Base-by-base conservation (phyloP, 2,888 invertebrate genomes). In the Antheraea assamensis region DNA sequence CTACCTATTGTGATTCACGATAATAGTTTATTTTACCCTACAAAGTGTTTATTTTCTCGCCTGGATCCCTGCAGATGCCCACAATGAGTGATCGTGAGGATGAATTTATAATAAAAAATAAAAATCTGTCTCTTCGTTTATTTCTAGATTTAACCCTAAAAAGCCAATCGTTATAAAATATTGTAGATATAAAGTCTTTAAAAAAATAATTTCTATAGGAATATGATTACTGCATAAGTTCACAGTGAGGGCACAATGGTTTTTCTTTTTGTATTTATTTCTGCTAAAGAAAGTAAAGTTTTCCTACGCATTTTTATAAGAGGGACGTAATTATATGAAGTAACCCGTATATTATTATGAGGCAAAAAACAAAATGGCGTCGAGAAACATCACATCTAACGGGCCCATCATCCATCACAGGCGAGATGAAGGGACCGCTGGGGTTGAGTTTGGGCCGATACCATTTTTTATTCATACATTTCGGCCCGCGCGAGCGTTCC, bases 381-480 rank as follows among this genome's bases (percentile, higher is more conserved):
- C 77, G 71, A 71, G 61, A 58, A 73, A 74, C 66, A 61, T 73
- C 71, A 15, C 76, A 78, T 77, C 78, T 75, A 74, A 71, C 71
- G 68, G 71, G n/a, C 76, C 71, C 70, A 70, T 71, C 79, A 80
- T 80, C 78, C 76, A 77, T 80, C 80, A 80, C 78, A 24, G 66
- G 3, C 61, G 61, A 61, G 71, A 61, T 47, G 30, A 49, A 49
- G 66, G 66, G 30, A 74, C 35, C 61, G 30, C 61, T 64, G 49
- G 31, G 72, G 79, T 78, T 74, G 76, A 78, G 79, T 78, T 77
- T 74, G 70, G 61, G 72, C 71, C 64, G 72, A 78, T 78, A 30
- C 78, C 80, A 80, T 81, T 81, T 80, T 78, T 80, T 81, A 81
- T 81, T 81, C 80, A 81, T 81, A 78, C 74, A 76, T 78, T 78